phyloP scores from a whole-genome alignment of 2,888 invertebrate genomes.

The Yponomeuta sedellus region DNA sequence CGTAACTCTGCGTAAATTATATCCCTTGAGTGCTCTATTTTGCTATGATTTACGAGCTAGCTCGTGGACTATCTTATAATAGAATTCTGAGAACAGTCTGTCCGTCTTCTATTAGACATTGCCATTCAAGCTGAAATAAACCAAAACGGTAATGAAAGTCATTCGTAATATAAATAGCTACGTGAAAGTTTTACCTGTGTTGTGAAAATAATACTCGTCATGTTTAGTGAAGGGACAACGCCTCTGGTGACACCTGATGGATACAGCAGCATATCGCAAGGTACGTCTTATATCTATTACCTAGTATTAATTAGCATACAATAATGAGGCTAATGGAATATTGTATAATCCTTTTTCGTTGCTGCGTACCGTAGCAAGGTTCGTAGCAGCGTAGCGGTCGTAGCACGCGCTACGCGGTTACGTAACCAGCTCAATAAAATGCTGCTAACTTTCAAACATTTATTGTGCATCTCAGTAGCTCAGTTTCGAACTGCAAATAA shows the following conservation, averaged over 20 bases:
- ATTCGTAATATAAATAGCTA: background rate
- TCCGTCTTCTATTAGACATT: background rate
- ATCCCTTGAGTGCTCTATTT: slow-evolving; percentile 27
- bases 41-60: slow-evolving; percentile 33
- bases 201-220: slow-evolving; percentile 24
- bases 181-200: slow-evolving; percentile 17
- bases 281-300: slow-evolving; percentile 31
- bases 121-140: background rate
- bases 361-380: background rate
- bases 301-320: no score
- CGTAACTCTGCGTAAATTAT: slow-evolving; percentile 7
- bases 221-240: slow-evolving; percentile 58
- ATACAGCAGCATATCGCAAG: slow-evolving; percentile 64
- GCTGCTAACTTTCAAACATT: no score
- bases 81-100: slow-evolving; percentile 27
- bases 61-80: slow-evolving; percentile 21
- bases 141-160: background rate
- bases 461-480: no score
- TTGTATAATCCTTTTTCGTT: background rate
- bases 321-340: no score
- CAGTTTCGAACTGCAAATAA: no score
- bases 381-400: background rate
- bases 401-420: no score
- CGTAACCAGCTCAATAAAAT: no score
- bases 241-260: slow-evolving; percentile 70